These are phyloP conservation scores for Clarias laeviceps DNA, from an alignment of 2,797 vertebrate species.

Conservation along the genomic window DNA sequence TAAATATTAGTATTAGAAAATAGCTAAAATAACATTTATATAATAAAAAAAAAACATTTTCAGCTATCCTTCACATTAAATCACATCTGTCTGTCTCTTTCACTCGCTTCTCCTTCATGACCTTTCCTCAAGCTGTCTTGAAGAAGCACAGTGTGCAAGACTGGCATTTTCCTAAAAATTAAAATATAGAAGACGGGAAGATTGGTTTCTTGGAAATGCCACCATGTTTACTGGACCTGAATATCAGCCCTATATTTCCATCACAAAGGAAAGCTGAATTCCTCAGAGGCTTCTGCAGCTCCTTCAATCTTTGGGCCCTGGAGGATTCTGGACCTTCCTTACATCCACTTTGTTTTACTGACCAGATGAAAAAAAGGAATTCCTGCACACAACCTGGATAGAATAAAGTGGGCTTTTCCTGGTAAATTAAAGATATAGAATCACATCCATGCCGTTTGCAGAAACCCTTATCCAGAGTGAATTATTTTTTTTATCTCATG, in stretches of 20 bases:
- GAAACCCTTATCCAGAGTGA: not conserved
- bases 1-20: no score
- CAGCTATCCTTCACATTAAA: not conserved
- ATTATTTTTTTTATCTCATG: not conserved
- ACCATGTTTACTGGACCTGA: slow-evolving; percentile 1
- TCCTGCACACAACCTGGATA: no score
- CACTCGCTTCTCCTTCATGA: no score
- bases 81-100: not conserved
- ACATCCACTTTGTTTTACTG: not conserved
- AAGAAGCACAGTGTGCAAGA: not conserved
- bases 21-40: no score
- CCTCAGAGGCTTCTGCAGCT: not conserved
- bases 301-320: not conserved
- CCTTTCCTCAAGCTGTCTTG: not conserved
- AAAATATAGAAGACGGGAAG: not conserved
- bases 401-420: not conserved
- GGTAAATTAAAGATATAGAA: not conserved
- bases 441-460: no score
- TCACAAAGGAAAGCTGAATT: not conserved
- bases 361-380: not conserved
- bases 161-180: slow-evolving; percentile 15
- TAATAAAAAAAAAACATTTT: not conserved
- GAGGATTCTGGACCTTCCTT: not conserved
- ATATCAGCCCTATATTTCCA: not conserved
- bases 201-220: slow-evolving; percentile 19